phyloP scores from a whole-genome alignment of 2,888 invertebrate genomes.

The Catocala fraxini region DNA sequence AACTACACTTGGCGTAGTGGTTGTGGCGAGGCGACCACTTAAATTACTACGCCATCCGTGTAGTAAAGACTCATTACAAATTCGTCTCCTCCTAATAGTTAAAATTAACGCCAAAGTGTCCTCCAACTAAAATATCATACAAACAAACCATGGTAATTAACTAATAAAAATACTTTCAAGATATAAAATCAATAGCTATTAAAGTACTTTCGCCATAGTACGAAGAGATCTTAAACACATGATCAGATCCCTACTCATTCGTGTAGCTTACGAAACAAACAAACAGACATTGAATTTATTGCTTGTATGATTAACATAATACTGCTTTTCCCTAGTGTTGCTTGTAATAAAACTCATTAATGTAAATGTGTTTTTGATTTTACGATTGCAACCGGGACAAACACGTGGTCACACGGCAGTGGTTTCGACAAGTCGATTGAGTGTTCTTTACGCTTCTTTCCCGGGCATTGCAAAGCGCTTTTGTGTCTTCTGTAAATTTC shows the following conservation, averaged over 20 bases:
- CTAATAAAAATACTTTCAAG: background rate
- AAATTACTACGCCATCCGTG: too few species aligned
- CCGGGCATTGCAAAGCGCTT: too few species aligned
- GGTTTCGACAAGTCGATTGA: background rate
- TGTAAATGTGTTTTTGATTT: conserved; percentile 38
- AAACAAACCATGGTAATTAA: background rate
- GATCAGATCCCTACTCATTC: conserved; percentile 12
- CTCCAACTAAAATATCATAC: too few species aligned
- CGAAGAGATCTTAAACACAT: background rate
- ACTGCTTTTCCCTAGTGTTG: conserved; percentile 21
- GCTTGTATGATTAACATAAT: conserved; percentile 39
- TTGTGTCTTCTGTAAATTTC: too few species aligned
- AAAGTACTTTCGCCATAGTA: background rate
- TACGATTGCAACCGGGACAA: conserved; percentile 29
- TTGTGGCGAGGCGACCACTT: too few species aligned
- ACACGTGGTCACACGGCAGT: too few species aligned
- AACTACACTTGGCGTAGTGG: too few species aligned
- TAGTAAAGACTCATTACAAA: too few species aligned
- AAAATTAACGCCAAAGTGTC: too few species aligned
- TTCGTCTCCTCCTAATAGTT: too few species aligned
- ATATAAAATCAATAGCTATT: background rate
- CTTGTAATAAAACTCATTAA: conserved; percentile 29
- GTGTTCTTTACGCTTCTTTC: background rate
- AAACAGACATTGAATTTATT: conserved; percentile 23
- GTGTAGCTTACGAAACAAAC: conserved; percentile 12